Evolutionary conservation across 2,888 invertebrate species (phyloP).

Genomic region (Megalurothrips usitatus): DNA sequence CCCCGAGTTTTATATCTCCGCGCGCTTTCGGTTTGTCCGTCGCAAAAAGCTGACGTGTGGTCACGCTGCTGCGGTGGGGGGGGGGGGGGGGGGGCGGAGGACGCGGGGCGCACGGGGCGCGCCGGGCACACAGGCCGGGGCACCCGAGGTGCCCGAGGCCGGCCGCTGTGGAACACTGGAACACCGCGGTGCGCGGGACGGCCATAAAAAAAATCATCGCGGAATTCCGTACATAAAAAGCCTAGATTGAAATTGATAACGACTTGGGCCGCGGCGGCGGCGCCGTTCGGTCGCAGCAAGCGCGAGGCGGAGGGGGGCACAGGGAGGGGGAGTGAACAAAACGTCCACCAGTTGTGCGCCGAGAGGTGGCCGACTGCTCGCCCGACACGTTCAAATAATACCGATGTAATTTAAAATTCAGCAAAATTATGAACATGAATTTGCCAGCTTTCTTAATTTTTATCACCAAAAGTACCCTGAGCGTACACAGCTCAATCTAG

Average conservation of each 20-base stretch:
- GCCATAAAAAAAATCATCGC: conserved; percentile 17
- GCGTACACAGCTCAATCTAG: too few species aligned
- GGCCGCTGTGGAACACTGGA: neutral
- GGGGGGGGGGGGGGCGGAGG: neutral
- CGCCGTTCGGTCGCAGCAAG: neutral
- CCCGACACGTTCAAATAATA: too few species aligned
- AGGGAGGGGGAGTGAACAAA: neutral
- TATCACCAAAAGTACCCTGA: too few species aligned
- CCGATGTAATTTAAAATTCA: too few species aligned
- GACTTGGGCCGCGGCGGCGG: neutral
- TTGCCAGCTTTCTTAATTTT: too few species aligned
- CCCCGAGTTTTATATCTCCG: neutral
- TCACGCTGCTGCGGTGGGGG: neutral
- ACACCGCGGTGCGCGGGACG: neutral
- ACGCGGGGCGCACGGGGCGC: neutral
- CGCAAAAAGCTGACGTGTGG: neutral
- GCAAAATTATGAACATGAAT: too few species aligned
- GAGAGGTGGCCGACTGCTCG: too few species aligned
- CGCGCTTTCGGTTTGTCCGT: too few species aligned
- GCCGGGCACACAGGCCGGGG: neutral
- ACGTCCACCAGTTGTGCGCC: too few species aligned
- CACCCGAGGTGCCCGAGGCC: too few species aligned
- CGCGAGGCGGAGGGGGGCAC: neutral
- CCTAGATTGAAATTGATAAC: conserved; percentile 22
- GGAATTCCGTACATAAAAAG: conserved; percentile 16